phyloP scores from a whole-genome alignment of 2,888 invertebrate species.

The Eupithecia centaureata region DNA sequence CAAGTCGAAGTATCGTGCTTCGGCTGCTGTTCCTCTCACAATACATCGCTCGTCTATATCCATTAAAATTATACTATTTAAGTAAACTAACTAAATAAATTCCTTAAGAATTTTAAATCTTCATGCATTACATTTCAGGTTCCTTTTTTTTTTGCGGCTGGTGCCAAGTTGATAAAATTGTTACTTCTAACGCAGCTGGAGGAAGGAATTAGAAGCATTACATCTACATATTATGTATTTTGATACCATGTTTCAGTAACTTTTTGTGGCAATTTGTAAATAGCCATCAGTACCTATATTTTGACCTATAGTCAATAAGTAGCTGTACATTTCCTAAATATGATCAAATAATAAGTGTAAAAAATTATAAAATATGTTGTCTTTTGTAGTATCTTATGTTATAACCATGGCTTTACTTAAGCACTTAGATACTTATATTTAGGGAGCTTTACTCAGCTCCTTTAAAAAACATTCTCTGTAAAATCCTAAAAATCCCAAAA shows the following conservation, averaged over 20 bases:
- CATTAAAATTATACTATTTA: neutral
- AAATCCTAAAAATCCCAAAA: neutral
- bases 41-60: neutral
- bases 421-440: neutral
- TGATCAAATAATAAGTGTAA: too few relatives aligned
- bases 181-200: neutral
- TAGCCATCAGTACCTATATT: too few relatives aligned
- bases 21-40: neutral
- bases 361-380: too few relatives aligned
- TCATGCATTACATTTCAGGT: neutral
- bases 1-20: conserved; percentile 8
- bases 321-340: too few relatives aligned
- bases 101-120: neutral
- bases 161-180: neutral
- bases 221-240: too few relatives aligned
- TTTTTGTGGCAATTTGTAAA: too few relatives aligned
- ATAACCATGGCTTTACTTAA: neutral
- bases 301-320: too few relatives aligned
- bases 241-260: too few relatives aligned
- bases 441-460: too few relatives aligned
- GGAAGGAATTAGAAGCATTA: neutral
- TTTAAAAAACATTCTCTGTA: neutral
- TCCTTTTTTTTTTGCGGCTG: too few relatives aligned
- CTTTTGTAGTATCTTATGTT: neutral
- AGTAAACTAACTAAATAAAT: neutral